Evolutionary conservation across 2,888 invertebrate genomes (phyloP).

Genomic region (Caenorhabditis uteleia): DNA sequence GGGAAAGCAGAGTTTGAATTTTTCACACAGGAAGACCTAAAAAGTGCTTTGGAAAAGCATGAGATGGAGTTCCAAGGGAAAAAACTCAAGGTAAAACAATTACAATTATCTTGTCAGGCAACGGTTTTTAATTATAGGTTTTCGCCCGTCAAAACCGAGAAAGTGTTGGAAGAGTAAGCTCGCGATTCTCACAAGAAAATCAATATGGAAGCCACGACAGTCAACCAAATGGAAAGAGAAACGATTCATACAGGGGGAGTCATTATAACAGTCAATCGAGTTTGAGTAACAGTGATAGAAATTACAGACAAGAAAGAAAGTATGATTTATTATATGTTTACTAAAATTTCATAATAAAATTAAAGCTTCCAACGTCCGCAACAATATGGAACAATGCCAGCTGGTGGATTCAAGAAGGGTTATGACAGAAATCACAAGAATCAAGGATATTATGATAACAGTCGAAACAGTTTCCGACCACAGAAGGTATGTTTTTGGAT

Average conservation of each 20-base stretch:
- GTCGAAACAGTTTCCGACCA: constrained; percentile 17
- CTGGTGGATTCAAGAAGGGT: constrained; percentile 24
- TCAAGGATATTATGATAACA: not conserved
- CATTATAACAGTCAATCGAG: constrained; percentile 35
- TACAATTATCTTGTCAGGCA: not conserved
- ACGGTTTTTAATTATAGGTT: constrained; percentile 5
- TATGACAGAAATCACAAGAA: constrained; percentile 13
- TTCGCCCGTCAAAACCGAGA: constrained; percentile 16
- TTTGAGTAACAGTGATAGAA: constrained; percentile 25
- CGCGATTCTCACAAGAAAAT: constrained; percentile 9
- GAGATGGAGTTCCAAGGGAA: constrained; percentile 16
- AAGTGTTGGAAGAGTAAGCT: constrained; percentile 6
- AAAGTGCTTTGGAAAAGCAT: constrained; percentile 7
- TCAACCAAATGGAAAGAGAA: not conserved
- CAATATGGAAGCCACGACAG: constrained; percentile 17
- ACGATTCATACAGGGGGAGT: constrained; percentile 2
- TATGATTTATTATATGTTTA: no score
- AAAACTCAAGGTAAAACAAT: not conserved
- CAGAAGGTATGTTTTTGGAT: constrained; percentile 1
- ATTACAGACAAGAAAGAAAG: constrained; percentile 1
- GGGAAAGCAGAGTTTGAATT: constrained; percentile 30
- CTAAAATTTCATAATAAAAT: no score
- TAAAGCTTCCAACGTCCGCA: no score
- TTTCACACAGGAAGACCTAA: constrained; percentile 3
- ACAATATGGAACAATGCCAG: constrained; percentile 34